Base-by-base conservation (phyloP, 2,888 invertebrate genomes). In the Leucozona laternaria region DNA sequence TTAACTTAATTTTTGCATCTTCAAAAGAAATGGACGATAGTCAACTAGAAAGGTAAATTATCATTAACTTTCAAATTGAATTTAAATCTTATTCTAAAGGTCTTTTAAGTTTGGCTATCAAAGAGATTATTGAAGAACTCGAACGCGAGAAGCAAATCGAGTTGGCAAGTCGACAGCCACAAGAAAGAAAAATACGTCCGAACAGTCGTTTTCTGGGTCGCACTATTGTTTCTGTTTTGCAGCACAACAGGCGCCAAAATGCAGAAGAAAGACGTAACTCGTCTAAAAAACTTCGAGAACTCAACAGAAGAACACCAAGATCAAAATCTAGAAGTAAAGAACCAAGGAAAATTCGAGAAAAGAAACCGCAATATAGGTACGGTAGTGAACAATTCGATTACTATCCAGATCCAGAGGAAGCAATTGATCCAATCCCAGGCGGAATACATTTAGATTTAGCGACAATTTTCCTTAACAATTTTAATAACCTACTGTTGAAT, bases 181-280 rank as follows among this genome's bases (percentile, higher is more conserved):
- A 11, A n/a, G 48, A 64, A 43, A 31, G 73, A 28, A 60, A 70
- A 28, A 22, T 70, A 34, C 86, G 82, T 17, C 89, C 91, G 22
- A 91, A 91, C 62, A 91, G 91, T 86, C 89, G 89, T 4, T 91
- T 92, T 62, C 79, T 92, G 0, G 91, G 90, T 0, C 88, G 91
- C 4, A 91, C 91, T 0, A 88, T 92, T 10, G 89, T 86, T n/a
- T 90, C 88, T 0, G 89, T 89, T 0, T 64, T 92, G 11, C 88
- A 88, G 0, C 90, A 92, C 31, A 92, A 92, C 64, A 89, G 89
- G 22, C 89, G 91, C 0, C 88, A 90, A 78, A 78, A 55, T 17
- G 90, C 89, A 11, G 86, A 89, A 0, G 90, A 89, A 10, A 85
- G 87, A 4, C 88, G 73, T 0, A 90, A 89, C 53, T 91, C 91